Conservation (phyloP, 1,140 invertebrate species). For the Cryptotermes secundus region DNA sequence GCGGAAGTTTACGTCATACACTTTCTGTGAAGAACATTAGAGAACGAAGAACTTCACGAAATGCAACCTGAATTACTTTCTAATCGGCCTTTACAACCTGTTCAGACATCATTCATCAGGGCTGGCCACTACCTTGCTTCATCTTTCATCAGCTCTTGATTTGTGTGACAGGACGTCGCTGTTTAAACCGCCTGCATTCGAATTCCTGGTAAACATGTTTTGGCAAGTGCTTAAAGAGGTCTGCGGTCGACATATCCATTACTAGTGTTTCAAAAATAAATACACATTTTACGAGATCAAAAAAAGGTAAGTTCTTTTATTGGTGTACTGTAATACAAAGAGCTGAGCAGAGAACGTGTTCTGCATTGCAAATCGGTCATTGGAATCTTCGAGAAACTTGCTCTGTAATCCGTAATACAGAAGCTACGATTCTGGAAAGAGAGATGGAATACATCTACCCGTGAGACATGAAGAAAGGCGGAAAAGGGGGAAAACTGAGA, state of each 20-base stretch:
- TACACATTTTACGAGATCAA: not conserved
- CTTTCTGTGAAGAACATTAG: too few relatives aligned
- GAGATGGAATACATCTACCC: not conserved
- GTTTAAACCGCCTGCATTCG: too few relatives aligned
- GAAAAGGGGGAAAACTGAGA: not conserved
- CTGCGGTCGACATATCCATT: not conserved
- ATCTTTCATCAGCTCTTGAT: too few relatives aligned
- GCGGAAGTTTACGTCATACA: too few relatives aligned
- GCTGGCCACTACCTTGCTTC: too few relatives aligned
- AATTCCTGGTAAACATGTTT: not conserved
- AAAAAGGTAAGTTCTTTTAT: not conserved
- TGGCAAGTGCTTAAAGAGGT: not conserved
- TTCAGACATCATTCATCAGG: too few relatives aligned
- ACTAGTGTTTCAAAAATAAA: not conserved
- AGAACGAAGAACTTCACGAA: too few relatives aligned
- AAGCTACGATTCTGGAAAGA: too few relatives aligned
- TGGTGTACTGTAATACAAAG: not conserved
- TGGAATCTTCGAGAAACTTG: not conserved
- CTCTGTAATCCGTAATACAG: not conserved
- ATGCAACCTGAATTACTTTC: too few relatives aligned
- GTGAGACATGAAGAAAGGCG: not conserved
- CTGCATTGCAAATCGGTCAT: not conserved
- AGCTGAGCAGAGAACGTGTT: not conserved
- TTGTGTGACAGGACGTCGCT: too few relatives aligned
- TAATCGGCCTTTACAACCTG: too few relatives aligned